A percentile compares a stretch with the other conserved stretches of the same genome.
Conservation (phyloP, 2,113 vertebrate species). For the Calonectris borealis region DNA sequence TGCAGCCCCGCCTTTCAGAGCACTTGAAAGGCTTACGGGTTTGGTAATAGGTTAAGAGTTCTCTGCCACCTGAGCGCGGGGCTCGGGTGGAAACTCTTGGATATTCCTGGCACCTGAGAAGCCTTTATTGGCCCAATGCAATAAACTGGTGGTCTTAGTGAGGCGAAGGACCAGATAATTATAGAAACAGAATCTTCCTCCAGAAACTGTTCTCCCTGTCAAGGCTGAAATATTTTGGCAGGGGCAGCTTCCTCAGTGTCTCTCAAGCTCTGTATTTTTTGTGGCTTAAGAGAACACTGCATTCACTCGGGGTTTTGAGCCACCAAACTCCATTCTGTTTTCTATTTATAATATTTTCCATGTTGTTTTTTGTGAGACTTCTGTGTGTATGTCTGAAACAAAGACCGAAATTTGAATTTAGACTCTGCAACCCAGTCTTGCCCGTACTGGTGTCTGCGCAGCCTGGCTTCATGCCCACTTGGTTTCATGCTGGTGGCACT, state of each 20-base stretch:
- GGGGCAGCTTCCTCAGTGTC: constrained; percentile 23
- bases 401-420: constrained; percentile 12
- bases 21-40: not conserved
- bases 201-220: constrained; percentile 35
- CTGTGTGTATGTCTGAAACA: not conserved
- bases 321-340: constrained; percentile 26
- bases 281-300: constrained; percentile 35
- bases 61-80: not conserved
- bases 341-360: constrained; percentile 53
- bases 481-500: not conserved
- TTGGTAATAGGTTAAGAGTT: not conserved
- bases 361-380: constrained; percentile 17
- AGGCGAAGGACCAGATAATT: constrained; percentile 37
- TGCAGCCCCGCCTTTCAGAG: not conserved
- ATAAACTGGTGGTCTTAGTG: constrained; percentile 7
- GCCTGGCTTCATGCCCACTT: not conserved
- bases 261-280: constrained; percentile 31
- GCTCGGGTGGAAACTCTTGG: not conserved
- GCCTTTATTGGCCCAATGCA: not conserved
- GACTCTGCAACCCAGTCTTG: not conserved
- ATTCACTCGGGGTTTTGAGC: constrained; percentile 28
- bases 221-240: constrained; percentile 56
- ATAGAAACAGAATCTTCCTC: constrained; percentile 48
- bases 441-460: not conserved
- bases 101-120: not conserved